phyloP scores from a whole-genome alignment of 2,113 vertebrate genomes.

The Balaeniceps rex region DNA sequence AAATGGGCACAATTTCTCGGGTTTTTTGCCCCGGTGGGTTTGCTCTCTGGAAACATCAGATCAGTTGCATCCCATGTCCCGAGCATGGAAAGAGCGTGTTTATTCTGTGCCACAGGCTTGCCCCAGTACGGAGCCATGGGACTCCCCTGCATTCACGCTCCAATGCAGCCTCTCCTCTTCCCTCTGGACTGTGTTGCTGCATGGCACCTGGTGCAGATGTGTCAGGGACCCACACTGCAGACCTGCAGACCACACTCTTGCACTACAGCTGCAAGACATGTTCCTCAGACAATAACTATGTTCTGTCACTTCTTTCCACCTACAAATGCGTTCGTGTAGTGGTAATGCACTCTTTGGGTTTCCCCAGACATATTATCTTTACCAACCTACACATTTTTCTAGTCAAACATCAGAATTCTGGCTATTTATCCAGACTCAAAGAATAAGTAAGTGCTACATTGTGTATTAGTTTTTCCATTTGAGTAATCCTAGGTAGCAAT shows the following conservation, averaged over 20 bases:
- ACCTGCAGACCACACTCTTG: no score
- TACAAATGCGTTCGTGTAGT: not conserved
- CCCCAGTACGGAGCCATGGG: not conserved
- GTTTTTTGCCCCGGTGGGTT: not conserved
- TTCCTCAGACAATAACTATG: not conserved
- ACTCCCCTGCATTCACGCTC: not conserved
- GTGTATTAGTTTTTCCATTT: not conserved
- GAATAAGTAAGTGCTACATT: not conserved
- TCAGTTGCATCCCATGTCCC: no score
- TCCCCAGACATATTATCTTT: not conserved
- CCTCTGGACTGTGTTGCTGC: not conserved
- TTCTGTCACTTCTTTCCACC: not conserved
- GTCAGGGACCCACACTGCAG: not conserved
- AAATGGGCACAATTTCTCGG: not conserved
- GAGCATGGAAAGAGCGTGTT: not conserved
- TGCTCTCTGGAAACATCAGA: not conserved
- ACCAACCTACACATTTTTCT: not conserved
- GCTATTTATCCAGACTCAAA: not conserved
- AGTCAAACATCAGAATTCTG: not conserved
- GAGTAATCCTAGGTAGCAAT: not conserved
- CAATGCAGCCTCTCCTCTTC: not conserved
- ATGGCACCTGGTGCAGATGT: not conserved
- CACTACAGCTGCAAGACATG: not conserved
- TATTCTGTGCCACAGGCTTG: not conserved
- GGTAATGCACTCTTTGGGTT: not conserved